Percentiles rank a stretch among this genome's conserved stretches.
These are phyloP conservation scores for Pangasius mekongensis DNA, from an alignment of 2,797 vertebrate genomes.

Conservation along the genomic window DNA sequence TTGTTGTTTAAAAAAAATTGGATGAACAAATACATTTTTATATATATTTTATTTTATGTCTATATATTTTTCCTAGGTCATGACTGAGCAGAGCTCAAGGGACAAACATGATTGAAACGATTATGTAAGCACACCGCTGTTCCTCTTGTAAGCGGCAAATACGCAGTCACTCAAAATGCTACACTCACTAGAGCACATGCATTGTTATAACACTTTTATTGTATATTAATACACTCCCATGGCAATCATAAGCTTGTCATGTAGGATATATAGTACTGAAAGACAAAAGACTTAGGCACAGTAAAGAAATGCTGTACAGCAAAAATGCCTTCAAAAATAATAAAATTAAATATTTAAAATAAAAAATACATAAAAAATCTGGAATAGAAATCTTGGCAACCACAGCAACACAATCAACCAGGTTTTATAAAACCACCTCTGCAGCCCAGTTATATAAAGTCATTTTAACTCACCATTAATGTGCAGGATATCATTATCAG, in stretches of 20 bases:
- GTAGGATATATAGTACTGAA: not conserved
- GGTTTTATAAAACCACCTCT: not conserved
- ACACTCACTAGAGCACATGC: not conserved
- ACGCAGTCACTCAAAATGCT: not conserved
- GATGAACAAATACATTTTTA: not conserved
- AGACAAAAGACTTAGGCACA: not conserved
- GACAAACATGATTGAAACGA: slow-evolving; percentile 35
- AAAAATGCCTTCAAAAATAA: too few relatives aligned
- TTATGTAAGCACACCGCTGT: slow-evolving; percentile 51
- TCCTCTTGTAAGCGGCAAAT: slow-evolving; percentile 33
- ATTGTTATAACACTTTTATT: not conserved
- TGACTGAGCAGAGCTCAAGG: slow-evolving; percentile 28
- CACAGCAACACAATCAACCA: not conserved
- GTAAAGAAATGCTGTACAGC: not conserved
- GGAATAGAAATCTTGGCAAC: not conserved
- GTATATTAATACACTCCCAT: not conserved
- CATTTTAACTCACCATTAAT: not conserved
- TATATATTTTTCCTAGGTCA: not conserved
- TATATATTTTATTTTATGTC: too few relatives aligned
- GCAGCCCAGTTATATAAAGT: not conserved
- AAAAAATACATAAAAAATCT: not conserved
- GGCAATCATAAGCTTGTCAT: not conserved
- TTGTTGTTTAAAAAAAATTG: not conserved
- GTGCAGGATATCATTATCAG: not conserved
- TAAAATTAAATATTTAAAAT: too few relatives aligned